Conservation (phyloP, 2,113 vertebrate genomes). For the Ceyx melanurus region DNA sequence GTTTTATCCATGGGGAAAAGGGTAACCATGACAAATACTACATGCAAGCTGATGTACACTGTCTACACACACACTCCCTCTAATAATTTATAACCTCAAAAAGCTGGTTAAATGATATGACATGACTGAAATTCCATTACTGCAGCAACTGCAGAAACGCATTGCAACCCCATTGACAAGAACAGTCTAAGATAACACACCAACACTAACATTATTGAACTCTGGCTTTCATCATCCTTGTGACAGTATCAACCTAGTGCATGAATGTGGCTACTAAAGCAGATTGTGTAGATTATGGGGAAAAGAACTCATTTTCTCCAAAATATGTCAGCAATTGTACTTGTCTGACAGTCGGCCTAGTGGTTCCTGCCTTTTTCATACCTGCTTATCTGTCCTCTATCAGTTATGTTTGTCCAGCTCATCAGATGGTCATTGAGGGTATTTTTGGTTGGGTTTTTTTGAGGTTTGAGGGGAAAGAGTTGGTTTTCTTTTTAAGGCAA, state of each 20-base stretch:
- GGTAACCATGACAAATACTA: background rate
- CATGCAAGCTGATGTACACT: background rate
- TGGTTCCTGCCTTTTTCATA: background rate
- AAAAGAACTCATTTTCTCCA: background rate
- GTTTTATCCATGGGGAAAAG: background rate
- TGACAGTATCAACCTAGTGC: background rate
- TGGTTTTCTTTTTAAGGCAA: background rate
- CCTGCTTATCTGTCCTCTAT: background rate
- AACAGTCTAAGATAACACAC: background rate
- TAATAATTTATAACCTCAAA: background rate
- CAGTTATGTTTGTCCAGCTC: background rate
- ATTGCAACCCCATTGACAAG: background rate
- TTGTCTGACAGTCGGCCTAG: background rate
- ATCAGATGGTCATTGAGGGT: background rate
- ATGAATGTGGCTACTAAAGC: background rate
- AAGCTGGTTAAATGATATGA: background rate
- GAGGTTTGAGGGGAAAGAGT: background rate
- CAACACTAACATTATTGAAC: background rate
- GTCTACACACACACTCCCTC: background rate
- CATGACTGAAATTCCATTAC: background rate
- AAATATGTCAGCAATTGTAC: background rate
- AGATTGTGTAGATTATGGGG: background rate
- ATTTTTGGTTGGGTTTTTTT: background rate
- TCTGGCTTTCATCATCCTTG: background rate
- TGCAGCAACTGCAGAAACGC: background rate